phyloP scores from a whole-genome alignment of 2,113 vertebrate genomes.

The Oplegnathus fasciatus region DNA sequence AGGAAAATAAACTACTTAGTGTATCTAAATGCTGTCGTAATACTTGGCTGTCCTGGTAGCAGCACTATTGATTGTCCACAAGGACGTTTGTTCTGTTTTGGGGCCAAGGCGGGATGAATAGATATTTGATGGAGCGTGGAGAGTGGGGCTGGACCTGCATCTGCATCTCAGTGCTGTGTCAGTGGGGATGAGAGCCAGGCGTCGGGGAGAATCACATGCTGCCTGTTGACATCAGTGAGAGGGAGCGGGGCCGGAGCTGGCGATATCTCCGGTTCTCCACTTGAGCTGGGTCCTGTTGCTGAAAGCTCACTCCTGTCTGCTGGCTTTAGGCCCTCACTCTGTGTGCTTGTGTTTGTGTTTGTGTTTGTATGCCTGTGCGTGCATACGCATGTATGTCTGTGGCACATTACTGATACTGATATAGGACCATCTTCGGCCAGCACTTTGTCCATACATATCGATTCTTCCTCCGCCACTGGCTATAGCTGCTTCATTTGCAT shows the following conservation, averaged over 20 bases:
- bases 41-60: constrained; percentile 61
- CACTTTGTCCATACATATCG: constrained; percentile 61
- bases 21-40: constrained; percentile 71
- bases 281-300: constrained; percentile 61
- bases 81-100: constrained; percentile 71
- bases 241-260: constrained; percentile 48
- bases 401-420: constrained; percentile 48
- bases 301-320: constrained; percentile 74
- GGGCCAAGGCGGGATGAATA: constrained; percentile 58
- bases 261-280: constrained; percentile 65
- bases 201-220: constrained; percentile 61
- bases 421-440: constrained; percentile 38
- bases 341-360: constrained; percentile 20
- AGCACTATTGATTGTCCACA: constrained; percentile 75
- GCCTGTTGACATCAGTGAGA: constrained; percentile 81
- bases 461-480: constrained; percentile 56
- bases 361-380: background rate
- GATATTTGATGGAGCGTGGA: constrained; percentile 70
- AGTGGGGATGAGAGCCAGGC: constrained; percentile 63
- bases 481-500: constrained; percentile 77
- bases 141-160: constrained; percentile 42
- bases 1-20: constrained; percentile 77
- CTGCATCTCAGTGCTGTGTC: constrained; percentile 68
- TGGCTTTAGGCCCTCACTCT: constrained; percentile 59
- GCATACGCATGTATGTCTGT: background rate